These are phyloP conservation scores for Drosophila seclusa DNA, from an alignment of 2,888 invertebrate species.

Conservation along the genomic window DNA sequence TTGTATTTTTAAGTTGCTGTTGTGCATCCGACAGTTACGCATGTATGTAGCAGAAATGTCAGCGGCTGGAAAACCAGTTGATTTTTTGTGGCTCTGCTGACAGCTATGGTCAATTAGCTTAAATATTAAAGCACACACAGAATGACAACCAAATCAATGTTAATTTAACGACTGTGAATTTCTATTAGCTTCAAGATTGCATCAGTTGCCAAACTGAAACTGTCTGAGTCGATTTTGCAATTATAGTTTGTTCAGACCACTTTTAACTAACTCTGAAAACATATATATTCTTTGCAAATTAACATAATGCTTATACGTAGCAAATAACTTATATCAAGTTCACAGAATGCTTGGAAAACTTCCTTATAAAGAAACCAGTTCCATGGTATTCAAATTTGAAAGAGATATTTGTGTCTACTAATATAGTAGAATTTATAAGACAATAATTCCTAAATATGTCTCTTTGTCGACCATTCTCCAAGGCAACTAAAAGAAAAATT, in stretches of 20 bases:
- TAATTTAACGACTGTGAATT: slow-evolving; percentile 37
- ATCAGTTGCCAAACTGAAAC: not conserved
- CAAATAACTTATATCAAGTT: slow-evolving; percentile 55
- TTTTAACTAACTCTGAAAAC: slow-evolving; percentile 15
- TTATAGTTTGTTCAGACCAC: slow-evolving; percentile 4
- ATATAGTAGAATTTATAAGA: slow-evolving; percentile 33
- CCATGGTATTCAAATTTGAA: slow-evolving; percentile 20
- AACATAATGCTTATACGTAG: slow-evolving; percentile 39
- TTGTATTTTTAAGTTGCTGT: slow-evolving; percentile 29
- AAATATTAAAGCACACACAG: slow-evolving; percentile 41
- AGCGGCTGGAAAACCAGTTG: slow-evolving; percentile 56
- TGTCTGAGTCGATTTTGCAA: slow-evolving; percentile 3
- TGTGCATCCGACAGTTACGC: slow-evolving; percentile 45
- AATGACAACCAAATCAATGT: slow-evolving; percentile 38
- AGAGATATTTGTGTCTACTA: slow-evolving; percentile 15
- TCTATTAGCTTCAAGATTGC: slow-evolving; percentile 31
- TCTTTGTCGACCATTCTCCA: slow-evolving; percentile 15
- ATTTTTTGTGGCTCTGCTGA: slow-evolving; percentile 44
- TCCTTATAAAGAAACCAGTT: slow-evolving; percentile 64
- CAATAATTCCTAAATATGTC: slow-evolving; percentile 44
- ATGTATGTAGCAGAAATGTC: slow-evolving; percentile 40
- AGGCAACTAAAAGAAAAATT: slow-evolving; percentile 22
- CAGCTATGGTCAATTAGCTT: slow-evolving; percentile 73
- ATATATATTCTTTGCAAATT: slow-evolving; percentile 25
- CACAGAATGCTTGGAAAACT: slow-evolving; percentile 63